A percentile compares a stretch with the other conserved stretches of the same genome.
These are phyloP conservation scores for Nowickia ferox DNA, from an alignment of 2,888 invertebrate species.

Conservation along the genomic window DNA sequence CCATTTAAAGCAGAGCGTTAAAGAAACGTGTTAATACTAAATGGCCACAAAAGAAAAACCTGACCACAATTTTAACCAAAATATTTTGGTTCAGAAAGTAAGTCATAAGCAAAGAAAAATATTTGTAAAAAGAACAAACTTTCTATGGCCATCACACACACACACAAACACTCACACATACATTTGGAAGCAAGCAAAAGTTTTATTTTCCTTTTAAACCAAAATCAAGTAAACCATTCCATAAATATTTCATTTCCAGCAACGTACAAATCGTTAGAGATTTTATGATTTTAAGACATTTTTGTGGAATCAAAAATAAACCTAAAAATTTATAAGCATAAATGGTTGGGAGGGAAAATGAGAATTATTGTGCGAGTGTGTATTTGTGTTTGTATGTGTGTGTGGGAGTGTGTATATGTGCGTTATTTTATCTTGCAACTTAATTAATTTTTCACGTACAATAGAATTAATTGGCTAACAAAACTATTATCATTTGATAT, in stretches of 20 bases:
- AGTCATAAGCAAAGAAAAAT: slow-evolving; percentile 17
- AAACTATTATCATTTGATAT: too few relatives aligned
- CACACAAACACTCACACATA: background rate
- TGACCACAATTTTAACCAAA: slow-evolving; percentile 37
- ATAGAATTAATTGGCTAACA: too few relatives aligned
- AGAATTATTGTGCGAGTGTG: background rate
- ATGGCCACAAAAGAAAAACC: slow-evolving; percentile 21
- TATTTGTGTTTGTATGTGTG: too few relatives aligned
- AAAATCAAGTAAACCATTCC: background rate
- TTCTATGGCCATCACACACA: background rate
- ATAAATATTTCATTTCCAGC: background rate
- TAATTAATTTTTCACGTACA: too few relatives aligned
- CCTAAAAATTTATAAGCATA: background rate
- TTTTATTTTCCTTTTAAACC: background rate
- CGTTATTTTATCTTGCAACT: too few relatives aligned
- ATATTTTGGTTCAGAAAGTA: slow-evolving; percentile 29
- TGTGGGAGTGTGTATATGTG: too few relatives aligned
- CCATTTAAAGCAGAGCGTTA: background rate
- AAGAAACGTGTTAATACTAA: slow-evolving; percentile 35
- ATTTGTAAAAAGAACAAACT: background rate
- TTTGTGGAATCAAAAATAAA: slow-evolving; percentile 1
- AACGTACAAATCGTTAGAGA: background rate
- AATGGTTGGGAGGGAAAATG: background rate
- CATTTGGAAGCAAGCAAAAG: background rate
- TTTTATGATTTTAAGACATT: slow-evolving; percentile 27